Base-by-base conservation (phyloP, 2,888 invertebrate genomes). In the Elysia crispata region DNA sequence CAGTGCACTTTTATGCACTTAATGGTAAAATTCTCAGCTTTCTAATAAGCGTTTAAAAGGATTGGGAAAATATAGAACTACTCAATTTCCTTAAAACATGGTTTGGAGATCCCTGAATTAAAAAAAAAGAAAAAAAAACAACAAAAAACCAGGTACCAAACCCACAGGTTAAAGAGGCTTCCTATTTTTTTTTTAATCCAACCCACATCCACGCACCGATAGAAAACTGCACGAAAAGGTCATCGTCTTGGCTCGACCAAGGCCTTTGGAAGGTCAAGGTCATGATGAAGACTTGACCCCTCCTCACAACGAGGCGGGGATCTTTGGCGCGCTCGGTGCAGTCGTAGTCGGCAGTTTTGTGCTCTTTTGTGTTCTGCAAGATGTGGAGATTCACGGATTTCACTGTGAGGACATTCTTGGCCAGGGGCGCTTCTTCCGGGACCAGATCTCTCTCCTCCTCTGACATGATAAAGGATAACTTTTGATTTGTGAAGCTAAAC, bases 351-450 rank as follows among this genome's bases (percentile, higher is more conserved):
- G 82, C 78, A 0, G 88, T 88, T 75, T 79, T 82, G 81, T 90
- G 89, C 0, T 93, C 91, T 75, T 93, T 93, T 0, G 95, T 94
- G 89, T 96, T 96, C 86, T 95, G 95, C 82, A 92, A 91, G 0
- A 95, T 94, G 89, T 95, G 95, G 86, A 96, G 94, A 87, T 95
- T 94, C 81, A 97, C 95, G 82, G 94, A 93, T 86, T 82, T 49
- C 6, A 88, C 84, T 15, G 79, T 75, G 1, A 87, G 79, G 8
- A 79, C 80, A 33, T 83, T 82, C 23, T 73, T 73, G 13, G n/a
- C 25, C 23, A 54, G n/a, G 1, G 73, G 73, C 1, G 50, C 50
- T 1, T 73, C 50, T 23, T n/a, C 25, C 3, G 66, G 25, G 3
- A 66, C 66, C 18, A 28, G 23, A 23, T 66, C 5, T 18, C 23